Conservation (phyloP, 1,140 invertebrate genomes). For the Halictus rubicundus region DNA sequence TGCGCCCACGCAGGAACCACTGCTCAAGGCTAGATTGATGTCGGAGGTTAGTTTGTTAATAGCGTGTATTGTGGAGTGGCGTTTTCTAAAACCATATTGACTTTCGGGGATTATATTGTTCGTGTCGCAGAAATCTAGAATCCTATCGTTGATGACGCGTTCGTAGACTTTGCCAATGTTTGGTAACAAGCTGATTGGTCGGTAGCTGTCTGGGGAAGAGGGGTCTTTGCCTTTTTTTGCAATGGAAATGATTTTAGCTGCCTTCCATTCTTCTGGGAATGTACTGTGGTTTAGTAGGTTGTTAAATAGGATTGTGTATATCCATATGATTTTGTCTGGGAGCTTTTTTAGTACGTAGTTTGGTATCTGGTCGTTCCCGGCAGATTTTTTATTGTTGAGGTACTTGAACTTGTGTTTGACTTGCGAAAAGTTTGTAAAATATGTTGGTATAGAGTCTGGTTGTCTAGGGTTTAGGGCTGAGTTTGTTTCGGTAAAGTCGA, state of each 20-base stretch:
- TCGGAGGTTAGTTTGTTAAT: slow-evolving; percentile 2
- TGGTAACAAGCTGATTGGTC: slow-evolving; percentile 69
- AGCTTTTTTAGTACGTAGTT: slow-evolving; percentile 16
- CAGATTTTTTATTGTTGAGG: slow-evolving; percentile 27
- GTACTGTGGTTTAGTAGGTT: too few relatives aligned
- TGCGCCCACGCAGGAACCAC: not conserved
- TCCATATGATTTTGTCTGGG: not conserved
- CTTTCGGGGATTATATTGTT: slow-evolving; percentile 43
- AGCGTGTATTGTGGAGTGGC: not conserved
- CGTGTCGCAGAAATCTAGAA: slow-evolving; percentile 21
- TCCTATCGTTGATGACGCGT: slow-evolving; percentile 43
- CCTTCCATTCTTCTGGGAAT: too few relatives aligned
- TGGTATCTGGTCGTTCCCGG: slow-evolving; percentile 20
- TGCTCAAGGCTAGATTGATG: not conserved
- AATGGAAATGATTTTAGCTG: slow-evolving; percentile 47
- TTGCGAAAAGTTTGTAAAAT: not conserved
- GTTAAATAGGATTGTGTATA: slow-evolving; percentile 18
- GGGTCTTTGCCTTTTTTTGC: slow-evolving; percentile 49
- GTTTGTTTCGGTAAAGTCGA: not conserved
- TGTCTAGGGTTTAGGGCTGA: not conserved
- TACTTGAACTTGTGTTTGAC: slow-evolving; percentile 1
- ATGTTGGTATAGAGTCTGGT: not conserved
- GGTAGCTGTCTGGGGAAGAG: slow-evolving; percentile 46
- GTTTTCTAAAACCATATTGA: not conserved
- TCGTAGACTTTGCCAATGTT: slow-evolving; percentile 63